Evolutionary conservation across 2,113 vertebrate genomes (phyloP).

Genomic region (Lota lota): DNA sequence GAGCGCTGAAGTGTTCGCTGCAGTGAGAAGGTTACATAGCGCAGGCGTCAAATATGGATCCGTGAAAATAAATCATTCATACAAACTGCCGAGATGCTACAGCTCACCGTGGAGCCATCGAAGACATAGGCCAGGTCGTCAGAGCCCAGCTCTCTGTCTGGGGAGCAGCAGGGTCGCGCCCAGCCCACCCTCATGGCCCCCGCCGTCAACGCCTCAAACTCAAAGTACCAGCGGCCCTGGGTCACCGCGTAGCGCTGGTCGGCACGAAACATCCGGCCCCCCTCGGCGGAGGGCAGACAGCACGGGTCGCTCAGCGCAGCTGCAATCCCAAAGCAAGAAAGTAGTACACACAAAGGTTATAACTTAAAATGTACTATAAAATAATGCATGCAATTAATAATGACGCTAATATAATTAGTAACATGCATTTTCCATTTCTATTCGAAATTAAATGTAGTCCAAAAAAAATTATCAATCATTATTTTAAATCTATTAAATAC

Average conservation of each 20-base stretch:
- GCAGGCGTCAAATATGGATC: too few relatives aligned
- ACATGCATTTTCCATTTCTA: too few relatives aligned
- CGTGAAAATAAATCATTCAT: neutral
- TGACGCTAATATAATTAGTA: too few relatives aligned
- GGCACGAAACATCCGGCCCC: slow-evolving; percentile 85
- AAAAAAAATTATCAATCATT: too few relatives aligned
- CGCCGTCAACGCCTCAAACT: slow-evolving; percentile 85
- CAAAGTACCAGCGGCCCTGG: slow-evolving; percentile 93
- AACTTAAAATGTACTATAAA: neutral
- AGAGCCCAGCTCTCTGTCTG: slow-evolving; percentile 86
- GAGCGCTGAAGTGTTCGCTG: too few relatives aligned
- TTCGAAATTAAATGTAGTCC: too few relatives aligned
- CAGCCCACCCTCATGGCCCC: slow-evolving; percentile 92
- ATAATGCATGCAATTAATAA: too few relatives aligned
- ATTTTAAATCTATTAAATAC: too few relatives aligned
- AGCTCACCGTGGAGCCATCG: slow-evolving; percentile 86
- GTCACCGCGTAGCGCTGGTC: slow-evolving; percentile 87
- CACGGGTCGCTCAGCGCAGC: slow-evolving; percentile 40
- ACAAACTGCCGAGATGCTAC: neutral
- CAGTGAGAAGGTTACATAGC: too few relatives aligned
- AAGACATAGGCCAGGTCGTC: slow-evolving; percentile 89
- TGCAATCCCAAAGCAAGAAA: slow-evolving; percentile 35
- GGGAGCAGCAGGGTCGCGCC: slow-evolving; percentile 79
- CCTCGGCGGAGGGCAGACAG: slow-evolving; percentile 68
- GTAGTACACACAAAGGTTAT: slow-evolving; percentile 1